Base-by-base conservation (phyloP, 1,140 invertebrate genomes). In the Drosophila repletoides region DNA sequence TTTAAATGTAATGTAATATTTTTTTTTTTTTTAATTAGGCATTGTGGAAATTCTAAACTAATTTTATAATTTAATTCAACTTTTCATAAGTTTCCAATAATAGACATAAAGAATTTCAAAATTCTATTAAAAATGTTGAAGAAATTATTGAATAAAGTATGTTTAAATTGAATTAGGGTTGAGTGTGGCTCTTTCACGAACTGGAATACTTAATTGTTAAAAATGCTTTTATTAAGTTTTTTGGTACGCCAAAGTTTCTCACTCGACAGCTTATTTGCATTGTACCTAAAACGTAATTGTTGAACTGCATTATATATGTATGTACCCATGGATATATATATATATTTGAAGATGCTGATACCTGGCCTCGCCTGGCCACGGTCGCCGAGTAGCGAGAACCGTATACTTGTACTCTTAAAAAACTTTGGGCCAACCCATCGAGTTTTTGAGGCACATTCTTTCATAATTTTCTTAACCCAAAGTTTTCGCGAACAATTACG, bases 401-500 rank as follows among this genome's bases (percentile, higher is more conserved):
- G 51, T 33, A 46, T 15, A 17, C 22, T 9, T 59, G 63, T 51
- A 17, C 22, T 9, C 49, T 53, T 51, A 33, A 31, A 14, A 60
- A 64, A 64, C 40, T 55, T 64, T 76, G 68, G 48, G 68, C 72
- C 75, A 66, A 55, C 22, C 75, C 69, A 73, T 73, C 75, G 69
- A 59, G 43, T 64, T 80, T 69, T 48, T 71, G 48, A 41, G 51
- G 51, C 71, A 74, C 64, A 75, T 80, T 79, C 75, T 75, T 58
- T 33, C 63, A 56, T 75, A 66, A 79, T 80, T 75, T 80, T 80
- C 71, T 80, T 70, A 80, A 75, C 76, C 53, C 59, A 75, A 79
- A 79, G 59, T 79, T 79, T 75, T 80, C 58, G 76, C 71, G 65
- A 76, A 80, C 76, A 79, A 79, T 79, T 79, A 79, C 76, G 76